phyloP scores from a whole-genome alignment of 2,113 vertebrate genomes.

The Nycticebus coucang region DNA sequence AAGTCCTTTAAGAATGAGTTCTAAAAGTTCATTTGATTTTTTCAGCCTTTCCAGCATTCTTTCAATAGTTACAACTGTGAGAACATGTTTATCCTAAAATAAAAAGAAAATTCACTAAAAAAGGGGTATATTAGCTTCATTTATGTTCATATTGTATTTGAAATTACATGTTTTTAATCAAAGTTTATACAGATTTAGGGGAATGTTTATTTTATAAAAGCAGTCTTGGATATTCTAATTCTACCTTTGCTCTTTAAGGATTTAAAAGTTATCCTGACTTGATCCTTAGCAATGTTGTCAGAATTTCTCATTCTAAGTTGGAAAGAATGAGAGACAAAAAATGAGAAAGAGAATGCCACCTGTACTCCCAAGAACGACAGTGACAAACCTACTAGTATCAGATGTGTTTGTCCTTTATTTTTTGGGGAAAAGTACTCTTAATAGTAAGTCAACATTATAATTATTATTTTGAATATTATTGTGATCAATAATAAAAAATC shows the following conservation, averaged over 20 bases:
- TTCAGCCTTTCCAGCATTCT: conserved; percentile 91
- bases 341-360: not conserved
- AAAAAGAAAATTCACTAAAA: conserved; percentile 46
- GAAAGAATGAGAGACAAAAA: not conserved
- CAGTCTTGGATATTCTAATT: not conserved
- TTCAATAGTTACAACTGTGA: conserved; percentile 88
- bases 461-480: conserved; percentile 30
- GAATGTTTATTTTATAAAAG: conserved; percentile 28
- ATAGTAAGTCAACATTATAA: not conserved
- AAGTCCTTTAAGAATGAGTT: conserved; percentile 94
- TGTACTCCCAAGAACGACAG: not conserved
- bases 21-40: conserved; percentile 89
- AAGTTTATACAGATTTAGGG: not conserved
- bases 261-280: conserved; percentile 5
- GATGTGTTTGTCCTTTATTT: not conserved
- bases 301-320: not conserved
- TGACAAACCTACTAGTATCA: not conserved
- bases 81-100: conserved; percentile 90
- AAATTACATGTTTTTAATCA: not conserved
- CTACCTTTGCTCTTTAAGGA: not conserved
- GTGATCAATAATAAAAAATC: not conserved
- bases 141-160: not conserved
- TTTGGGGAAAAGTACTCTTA: conserved; percentile 22
- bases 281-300: not conserved
- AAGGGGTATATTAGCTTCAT: not conserved